phyloP scores from a whole-genome alignment of 2,888 invertebrate genomes.

The Drosophila mimica region DNA sequence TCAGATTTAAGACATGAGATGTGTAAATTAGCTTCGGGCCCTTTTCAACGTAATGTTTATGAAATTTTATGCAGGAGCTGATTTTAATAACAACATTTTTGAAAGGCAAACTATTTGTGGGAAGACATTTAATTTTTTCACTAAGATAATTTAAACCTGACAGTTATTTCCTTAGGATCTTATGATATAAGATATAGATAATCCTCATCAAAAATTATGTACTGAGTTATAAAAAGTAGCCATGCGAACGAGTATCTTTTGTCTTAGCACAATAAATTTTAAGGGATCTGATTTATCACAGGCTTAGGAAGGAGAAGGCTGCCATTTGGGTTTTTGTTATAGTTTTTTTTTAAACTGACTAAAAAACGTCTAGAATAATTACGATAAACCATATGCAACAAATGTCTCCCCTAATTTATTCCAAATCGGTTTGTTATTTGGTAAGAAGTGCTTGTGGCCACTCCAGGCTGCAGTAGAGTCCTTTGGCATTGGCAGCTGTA shows the following conservation, averaged over 20 bases:
- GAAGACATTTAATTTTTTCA: not conserved
- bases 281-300: not conserved
- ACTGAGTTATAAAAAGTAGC: not conserved
- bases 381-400: constrained; percentile 2
- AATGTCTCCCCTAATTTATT: not conserved
- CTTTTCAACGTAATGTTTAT: not conserved
- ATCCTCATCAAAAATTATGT: not conserved
- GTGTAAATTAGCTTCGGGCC: not conserved
- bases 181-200: not conserved
- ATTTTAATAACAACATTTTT: not conserved
- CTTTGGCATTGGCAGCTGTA: not conserved
- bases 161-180: not conserved
- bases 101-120: not conserved
- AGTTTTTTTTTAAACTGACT: not conserved
- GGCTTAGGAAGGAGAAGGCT: not conserved
- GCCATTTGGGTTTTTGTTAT: not conserved
- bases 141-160: not conserved
- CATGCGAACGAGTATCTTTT: not conserved
- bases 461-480: not conserved
- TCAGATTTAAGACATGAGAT: not conserved
- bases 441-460: not conserved
- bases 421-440: not conserved
- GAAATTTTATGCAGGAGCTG: not conserved
- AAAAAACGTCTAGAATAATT: not conserved
- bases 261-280: not conserved